These are phyloP conservation scores for Abscondita cerata DNA, from an alignment of 2,888 invertebrate species.

Conservation along the genomic window DNA sequence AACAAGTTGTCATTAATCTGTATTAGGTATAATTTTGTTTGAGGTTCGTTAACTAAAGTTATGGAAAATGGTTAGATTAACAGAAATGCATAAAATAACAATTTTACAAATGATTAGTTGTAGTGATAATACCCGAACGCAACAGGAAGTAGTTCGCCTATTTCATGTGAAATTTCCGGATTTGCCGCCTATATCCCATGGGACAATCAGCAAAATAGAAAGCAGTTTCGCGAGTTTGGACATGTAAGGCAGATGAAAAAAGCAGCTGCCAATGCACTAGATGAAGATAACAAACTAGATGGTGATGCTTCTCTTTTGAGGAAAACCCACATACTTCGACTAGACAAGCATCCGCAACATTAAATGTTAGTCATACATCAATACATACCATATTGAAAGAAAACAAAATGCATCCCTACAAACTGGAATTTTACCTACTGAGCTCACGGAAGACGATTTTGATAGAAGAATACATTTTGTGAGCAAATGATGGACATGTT, in stretches of 20 bases:
- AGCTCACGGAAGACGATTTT: constrained; percentile 20
- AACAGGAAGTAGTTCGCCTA: constrained; percentile 17
- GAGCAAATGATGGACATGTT: constrained; percentile 22
- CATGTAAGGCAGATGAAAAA: constrained; percentile 17
- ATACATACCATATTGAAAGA: constrained; percentile 2
- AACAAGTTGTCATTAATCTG: too few species aligned
- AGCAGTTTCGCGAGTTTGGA: constrained; percentile 16
- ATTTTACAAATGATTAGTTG: too few species aligned
- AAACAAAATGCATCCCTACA: constrained; percentile 15
- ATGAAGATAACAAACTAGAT: constrained; percentile 18
- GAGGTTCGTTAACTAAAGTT: too few species aligned
- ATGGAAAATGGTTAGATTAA: too few species aligned
- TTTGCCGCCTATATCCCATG: constrained; percentile 23
- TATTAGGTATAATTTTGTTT: too few species aligned
- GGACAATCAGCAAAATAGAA: constrained; percentile 27
- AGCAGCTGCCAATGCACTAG: not conserved
- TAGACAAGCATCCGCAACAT: constrained; percentile 13
- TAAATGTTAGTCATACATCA: too few species aligned
- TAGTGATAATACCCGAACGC: too few species aligned
- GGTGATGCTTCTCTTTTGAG: constrained; percentile 1
- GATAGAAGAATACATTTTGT: constrained; percentile 26
- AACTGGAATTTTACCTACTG: constrained; percentile 17
- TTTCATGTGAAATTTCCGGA: constrained; percentile 21
- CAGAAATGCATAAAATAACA: too few species aligned
- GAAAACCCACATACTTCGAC: constrained; percentile 10